A percentile compares a stretch with the other conserved stretches of the same genome.
Evolutionary conservation across 1,140 invertebrate genomes (phyloP).

Genomic region (Carposina sasakii): DNA sequence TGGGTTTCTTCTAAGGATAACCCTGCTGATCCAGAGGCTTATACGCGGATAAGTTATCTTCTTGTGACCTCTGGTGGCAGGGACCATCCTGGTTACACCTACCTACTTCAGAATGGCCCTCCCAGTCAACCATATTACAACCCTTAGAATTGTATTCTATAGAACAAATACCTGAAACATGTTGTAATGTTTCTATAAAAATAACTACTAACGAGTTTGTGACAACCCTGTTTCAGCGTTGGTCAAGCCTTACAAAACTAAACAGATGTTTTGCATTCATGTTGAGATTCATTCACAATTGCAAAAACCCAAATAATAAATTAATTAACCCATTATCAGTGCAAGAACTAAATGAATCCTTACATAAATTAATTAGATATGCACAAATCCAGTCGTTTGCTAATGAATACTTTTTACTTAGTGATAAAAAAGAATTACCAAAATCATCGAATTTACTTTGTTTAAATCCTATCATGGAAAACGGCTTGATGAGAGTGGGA

Average conservation of each 20-base stretch:
- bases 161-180: not conserved
- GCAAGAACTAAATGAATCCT: not conserved
- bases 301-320: not conserved
- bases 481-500: constrained; percentile 3
- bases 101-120: not conserved
- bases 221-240: constrained; percentile 1
- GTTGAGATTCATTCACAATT: constrained; percentile 3
- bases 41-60: not conserved
- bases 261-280: not conserved
- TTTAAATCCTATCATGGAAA: not conserved
- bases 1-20: not conserved
- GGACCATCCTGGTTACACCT: not conserved
- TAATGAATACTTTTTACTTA: not conserved
- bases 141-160: not conserved
- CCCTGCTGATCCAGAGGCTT: not conserved
- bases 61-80: not conserved
- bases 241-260: not conserved
- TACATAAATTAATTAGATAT: not conserved
- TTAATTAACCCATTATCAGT: not conserved
- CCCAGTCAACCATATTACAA: not conserved
- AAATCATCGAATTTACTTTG: not conserved
- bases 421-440: not conserved
- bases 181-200: not conserved
- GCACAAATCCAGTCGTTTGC: not conserved
- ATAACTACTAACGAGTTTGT: not conserved